Percentiles rank a stretch among this genome's conserved stretches.
phyloP scores from a whole-genome alignment of 2,888 invertebrate genomes.

The Sericinus montela region DNA sequence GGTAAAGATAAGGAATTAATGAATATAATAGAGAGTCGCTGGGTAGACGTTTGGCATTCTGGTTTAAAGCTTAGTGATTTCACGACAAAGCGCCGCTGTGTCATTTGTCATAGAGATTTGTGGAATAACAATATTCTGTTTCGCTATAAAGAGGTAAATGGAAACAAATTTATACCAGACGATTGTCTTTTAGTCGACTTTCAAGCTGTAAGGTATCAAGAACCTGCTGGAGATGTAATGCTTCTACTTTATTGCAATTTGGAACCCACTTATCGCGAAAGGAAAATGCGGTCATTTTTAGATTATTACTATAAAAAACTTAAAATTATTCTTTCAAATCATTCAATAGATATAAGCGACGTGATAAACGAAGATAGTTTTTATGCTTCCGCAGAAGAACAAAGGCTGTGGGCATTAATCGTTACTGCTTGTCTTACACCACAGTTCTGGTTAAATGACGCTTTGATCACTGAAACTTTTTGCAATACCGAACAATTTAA shows the following conservation, averaged over 20 bases:
- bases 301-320: conserved; percentile 78
- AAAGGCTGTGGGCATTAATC: conserved; percentile 75
- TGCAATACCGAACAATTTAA: conserved; percentile 70
- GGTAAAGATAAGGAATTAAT: conserved; percentile 30
- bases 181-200: conserved; percentile 84
- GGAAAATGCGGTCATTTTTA: conserved; percentile 69
- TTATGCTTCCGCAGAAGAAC: conserved; percentile 61
- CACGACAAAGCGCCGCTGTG: conserved; percentile 60
- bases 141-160: conserved; percentile 40
- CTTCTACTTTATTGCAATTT: conserved; percentile 76
- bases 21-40: conserved; percentile 40
- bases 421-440: conserved; percentile 75
- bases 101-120: conserved; percentile 80
- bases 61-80: conserved; percentile 44
- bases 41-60: conserved; percentile 48
- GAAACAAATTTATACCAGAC: conserved; percentile 52
- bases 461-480: conserved; percentile 64
- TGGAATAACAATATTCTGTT: conserved; percentile 83
- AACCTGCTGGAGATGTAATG: conserved; percentile 82
- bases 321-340: conserved; percentile 48
- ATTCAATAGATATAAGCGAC: conserved; percentile 52
- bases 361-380: conserved; percentile 64
- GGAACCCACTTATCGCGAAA: conserved; percentile 62
- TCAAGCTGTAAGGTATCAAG: conserved; percentile 82
- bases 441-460: conserved; percentile 73